Evolutionary conservation across 2,888 invertebrate genomes (phyloP), one percentile per base, ranked within the genome.

Genomic region (Plebejus melissa): DNA sequence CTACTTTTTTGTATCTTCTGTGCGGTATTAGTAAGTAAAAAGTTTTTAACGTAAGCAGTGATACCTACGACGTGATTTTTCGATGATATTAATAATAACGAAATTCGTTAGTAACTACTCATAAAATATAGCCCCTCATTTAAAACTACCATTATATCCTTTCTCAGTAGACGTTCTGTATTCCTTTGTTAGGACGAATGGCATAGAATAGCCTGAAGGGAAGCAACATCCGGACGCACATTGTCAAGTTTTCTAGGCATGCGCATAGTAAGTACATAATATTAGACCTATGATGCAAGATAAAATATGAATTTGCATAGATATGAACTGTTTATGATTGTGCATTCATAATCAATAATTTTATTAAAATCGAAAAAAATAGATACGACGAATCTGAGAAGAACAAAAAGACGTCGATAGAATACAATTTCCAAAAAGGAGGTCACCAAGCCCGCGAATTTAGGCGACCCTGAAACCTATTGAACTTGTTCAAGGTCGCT

Each of bases 401-500:
- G 13, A 72, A 72, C 3, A 11, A 50, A 4, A 22, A 32, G 22
- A 5, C 46, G 0, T 32, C 22, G 16, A 54, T 50, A 72, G 4
- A 46, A 28, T 71, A 46, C 46, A 69, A 75, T 75, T 58, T 58
- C 58, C 57, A 76, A 77, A 75, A 78, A 76, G 69, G 74, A 76
- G 77, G 76, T 77, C 76, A 76, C 60, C 76, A 77, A 75, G 74
- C 78, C 77, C 77, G 79, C 79, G 50, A 80, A 77, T 78, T 80
- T 78, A 74, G 75, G 76, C 84, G 87, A 87, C 88, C 88, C 83
- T 84, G 81, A 81, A 82, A 77, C 75, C 76, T 80, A 77, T 71
- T 83, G 83, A 84, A 83, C 84, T 83, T 83, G 82, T 82, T 81
- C 89, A 89, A 90, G 90, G 90, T 87, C 87, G 80, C 81, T 72